Base-by-base conservation (phyloP, 1,140 invertebrate species). In the Orchestia grillus region DNA sequence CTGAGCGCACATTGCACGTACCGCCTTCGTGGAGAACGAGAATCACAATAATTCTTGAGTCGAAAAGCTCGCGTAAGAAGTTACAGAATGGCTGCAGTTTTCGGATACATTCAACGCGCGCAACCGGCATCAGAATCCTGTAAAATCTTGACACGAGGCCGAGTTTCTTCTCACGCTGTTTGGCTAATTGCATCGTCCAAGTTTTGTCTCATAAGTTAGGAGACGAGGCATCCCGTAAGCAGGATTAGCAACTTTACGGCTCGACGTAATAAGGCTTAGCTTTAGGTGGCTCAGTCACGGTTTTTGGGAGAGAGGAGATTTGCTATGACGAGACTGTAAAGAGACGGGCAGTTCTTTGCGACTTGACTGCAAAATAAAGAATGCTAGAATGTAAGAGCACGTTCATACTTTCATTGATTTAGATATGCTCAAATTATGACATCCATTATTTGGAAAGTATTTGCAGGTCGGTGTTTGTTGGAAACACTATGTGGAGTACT, bases 231-330 rank as follows among this genome's bases (percentile, higher is more conserved):
- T 94, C 92, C 44, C 43, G 92, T 94, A 94, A 94, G 92, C 92
- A 94, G 92, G 92, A 94, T 94, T 94, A 94, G 92, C 92, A 47
- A 94, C 92, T 94, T 94, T 94, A 94, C 92, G 92, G 92, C 92
- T 16, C 92, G 8, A n/a, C 92, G 92, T 94, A 94, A 94, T 94
- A 94, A 94, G 92, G 92, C 92, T 94, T 94, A 94, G 92, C 92
- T 94, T 94, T 94, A 94, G 41, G 92, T 94, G 92, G 92, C 92
- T n/a, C 36, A 44, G 41, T 47, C 44, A 4, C 11, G 43, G 36
- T 8, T 44, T n/a, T 45, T 15, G 92, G 4, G 6, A 40, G 19
- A 47, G 92, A 94, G 44, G 44, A 94, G 43, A 94, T 94, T 94
- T 94, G 19, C 36, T 28, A n/a, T 47, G 92, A 94, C 92, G 90